A percentile compares a stretch with the other conserved stretches of the same genome.
Conservation (phyloP, 1,140 invertebrate genomes). For the Apocrypta bakeri region DNA sequence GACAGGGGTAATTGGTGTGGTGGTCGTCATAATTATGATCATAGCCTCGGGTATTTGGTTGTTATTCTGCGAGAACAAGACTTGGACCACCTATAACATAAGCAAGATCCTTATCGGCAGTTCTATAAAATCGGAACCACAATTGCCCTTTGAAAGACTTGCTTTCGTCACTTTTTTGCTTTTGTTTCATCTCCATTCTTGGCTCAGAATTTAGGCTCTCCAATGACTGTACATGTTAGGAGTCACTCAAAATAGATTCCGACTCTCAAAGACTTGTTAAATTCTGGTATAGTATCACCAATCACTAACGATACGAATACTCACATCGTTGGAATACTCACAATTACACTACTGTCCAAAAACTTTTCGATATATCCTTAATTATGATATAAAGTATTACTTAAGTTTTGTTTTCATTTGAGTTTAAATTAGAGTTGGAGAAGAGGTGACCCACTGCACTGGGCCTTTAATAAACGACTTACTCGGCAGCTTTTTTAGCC, state of each 20-base stretch:
- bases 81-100: slow-evolving; percentile 32
- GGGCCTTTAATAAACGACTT: neutral
- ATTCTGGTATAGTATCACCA: neutral
- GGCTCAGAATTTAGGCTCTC: neutral
- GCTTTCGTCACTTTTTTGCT: neutral
- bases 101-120: neutral
- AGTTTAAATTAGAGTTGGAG: neutral
- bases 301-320: slow-evolving; percentile 17
- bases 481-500: no score
- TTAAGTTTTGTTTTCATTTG: neutral
- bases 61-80: slow-evolving; percentile 8
- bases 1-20: neutral
- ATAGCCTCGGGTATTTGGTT: neutral
- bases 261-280: neutral
- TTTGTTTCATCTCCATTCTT: neutral
- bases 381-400: neutral
- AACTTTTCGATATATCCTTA: neutral
- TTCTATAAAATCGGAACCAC: neutral
- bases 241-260: neutral
- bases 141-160: neutral
- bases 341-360: slow-evolving; percentile 11
- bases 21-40: neutral
- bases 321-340: neutral
- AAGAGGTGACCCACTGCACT: neutral
- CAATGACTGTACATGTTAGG: neutral